Base-by-base conservation (phyloP, 2,797 vertebrate species). In the Clarias fuscus region DNA sequence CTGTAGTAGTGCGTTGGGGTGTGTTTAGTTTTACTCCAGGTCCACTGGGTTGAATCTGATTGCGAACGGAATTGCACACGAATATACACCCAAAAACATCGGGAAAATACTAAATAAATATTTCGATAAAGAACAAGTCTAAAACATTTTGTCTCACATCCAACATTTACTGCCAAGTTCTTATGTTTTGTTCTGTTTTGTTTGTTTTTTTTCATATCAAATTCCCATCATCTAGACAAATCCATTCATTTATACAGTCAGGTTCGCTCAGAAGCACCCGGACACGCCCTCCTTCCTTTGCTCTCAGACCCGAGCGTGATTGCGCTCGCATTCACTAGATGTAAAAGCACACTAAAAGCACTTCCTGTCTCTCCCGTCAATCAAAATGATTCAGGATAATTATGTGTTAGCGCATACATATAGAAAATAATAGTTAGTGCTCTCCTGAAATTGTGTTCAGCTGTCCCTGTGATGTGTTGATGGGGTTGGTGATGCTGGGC, bases 391-490 rank as follows among this genome's bases (percentile, higher is more conserved):
- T 43, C 71, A 6, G 71, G 40, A 24, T 72, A 43, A 43, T 6
- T 48, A 22, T 48, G 10, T 43, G 40, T 72, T 72, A 14, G 43
- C 43, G n/a, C 20, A 22, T 5, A 11, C 37, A 53, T 17, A 27
- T 4, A 53, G 24, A 75, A 75, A n/a, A 75, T 11, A 10, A 37
- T 71, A 73, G 71, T 48, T 73, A 73, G 20, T 15, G 43, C 24
- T 75, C 72, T 53, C 43, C 43, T 27, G 72, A 75, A 75, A 75
- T 43, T 8, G 43, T 75, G 72, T 75, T 75, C n/a, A 17, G 43
- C 43, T 75, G 24, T 73, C 68, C 11, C 37, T 37, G 18, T 10
- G 10, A 43, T 20, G 14, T n/a, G 13, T 0, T 72, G 37, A 24
- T 20, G 5, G 22, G 48, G 48, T 13, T 53, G 48, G 48, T 53